Evolutionary conservation across 1,140 invertebrate species (phyloP), one percentile per base, ranked within the genome.

Genomic region (Antheraea pernyi): DNA sequence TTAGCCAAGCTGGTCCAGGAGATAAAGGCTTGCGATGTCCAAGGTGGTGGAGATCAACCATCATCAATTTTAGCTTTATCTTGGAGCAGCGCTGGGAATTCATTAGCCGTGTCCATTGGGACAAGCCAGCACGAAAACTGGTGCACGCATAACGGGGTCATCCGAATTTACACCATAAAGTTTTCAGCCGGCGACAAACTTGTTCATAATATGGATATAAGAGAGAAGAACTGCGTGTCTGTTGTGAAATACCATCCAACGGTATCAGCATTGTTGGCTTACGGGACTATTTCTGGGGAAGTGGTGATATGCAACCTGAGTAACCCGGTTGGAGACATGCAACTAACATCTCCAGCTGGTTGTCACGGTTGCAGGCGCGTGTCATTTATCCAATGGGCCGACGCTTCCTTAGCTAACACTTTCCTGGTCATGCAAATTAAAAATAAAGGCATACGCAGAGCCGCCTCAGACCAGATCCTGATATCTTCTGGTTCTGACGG

Each of bases 1-100:
- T 7, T 86, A 0, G 82, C 85, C 0, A 87, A 84, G 22, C 10
- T 89, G 0, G 69, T 88, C 5, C 89, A 91, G 62, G 82, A 87
- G 42, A 77, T 91, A 0, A 75, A 76, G n/a, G 22, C 83, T 0
- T 69, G 65, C 0, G 80, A 85, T 18, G n/a, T 66, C 3, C 60
- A 66, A 0, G 75, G 73, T 4, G 74, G 79, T 0, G 89, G 89
- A 0, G 88, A 91, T 19, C 79, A 86, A 36, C 71, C 78, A 7
- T 66, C 77, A 0, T 80, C 79, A 0, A 73, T 91, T 7, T 30
- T 91, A 3, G 74, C 80, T 7, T n/a, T 89, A 0, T 79, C 81
- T 3, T 92, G 88, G 88, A 89, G 87, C 70, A 84, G 80, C 53
- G 79, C 80, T 7, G 87, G 88, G 0, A 90, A 86, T 46, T 85